A percentile compares a stretch with the other conserved stretches of the same genome.
Evolutionary conservation across 2,797 vertebrate species (phyloP).

Genomic region (Pseudomugil gertrudae): DNA sequence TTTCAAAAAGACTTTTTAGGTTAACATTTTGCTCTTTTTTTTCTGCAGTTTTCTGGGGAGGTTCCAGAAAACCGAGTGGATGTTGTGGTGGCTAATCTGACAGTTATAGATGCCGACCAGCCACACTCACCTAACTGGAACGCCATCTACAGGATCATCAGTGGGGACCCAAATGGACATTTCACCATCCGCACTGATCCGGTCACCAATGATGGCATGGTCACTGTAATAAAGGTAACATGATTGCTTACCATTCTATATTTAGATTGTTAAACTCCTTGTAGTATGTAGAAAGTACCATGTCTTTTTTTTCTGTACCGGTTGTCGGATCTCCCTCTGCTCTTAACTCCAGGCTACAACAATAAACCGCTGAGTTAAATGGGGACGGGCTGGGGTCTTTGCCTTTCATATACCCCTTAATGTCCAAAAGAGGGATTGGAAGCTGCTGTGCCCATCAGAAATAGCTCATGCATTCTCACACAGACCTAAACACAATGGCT

Average conservation of each 20-base stretch:
- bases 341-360: conserved; percentile 37
- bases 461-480: conserved; percentile 39
- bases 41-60: conserved; percentile 87
- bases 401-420: conserved; percentile 67
- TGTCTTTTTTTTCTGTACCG: conserved; percentile 10
- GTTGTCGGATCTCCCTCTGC: conserved; percentile 27
- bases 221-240: conserved; percentile 92
- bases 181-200: conserved; percentile 93
- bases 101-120: conserved; percentile 91
- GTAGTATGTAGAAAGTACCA: conserved; percentile 13
- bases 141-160: conserved; percentile 92
- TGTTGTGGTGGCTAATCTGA: conserved; percentile 90
- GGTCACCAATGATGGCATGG: conserved; percentile 90
- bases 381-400: conserved; percentile 51
- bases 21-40: conserved; percentile 22
- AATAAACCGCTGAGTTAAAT: conserved; percentile 50
- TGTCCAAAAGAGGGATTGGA: conserved; percentile 69
- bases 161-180: conserved; percentile 89
- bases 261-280: background rate
- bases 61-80: conserved; percentile 92
- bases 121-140: conserved; percentile 95
- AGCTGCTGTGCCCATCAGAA: conserved; percentile 58
- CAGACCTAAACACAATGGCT: conserved; percentile 66
- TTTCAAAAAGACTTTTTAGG: conserved; percentile 7
- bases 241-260: background rate